phyloP scores from a whole-genome alignment of 2,888 invertebrate genomes.

The Amiota communis region DNA sequence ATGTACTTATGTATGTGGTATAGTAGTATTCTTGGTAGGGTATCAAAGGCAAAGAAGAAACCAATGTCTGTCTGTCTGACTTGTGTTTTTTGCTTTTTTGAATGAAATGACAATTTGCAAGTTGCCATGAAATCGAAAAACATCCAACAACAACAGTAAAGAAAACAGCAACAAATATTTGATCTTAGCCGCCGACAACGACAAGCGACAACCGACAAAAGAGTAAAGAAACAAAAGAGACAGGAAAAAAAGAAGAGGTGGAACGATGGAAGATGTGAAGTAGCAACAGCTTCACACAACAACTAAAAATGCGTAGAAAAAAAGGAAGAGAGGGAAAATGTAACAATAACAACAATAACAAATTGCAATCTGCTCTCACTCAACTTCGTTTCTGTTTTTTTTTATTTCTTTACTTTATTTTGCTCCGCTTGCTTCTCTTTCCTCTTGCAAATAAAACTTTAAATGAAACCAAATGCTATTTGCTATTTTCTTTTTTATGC shows the following conservation, averaged over 20 bases:
- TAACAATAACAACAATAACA: conserved; percentile 32
- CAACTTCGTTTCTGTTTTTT: too few species aligned
- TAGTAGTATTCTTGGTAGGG: not conserved
- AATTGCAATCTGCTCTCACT: not conserved
- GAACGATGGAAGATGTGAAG: not conserved
- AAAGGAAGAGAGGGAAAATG: not conserved
- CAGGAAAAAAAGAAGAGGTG: not conserved
- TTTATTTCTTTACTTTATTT: too few species aligned
- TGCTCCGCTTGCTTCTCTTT: conserved; percentile 23
- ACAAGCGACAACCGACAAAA: not conserved
- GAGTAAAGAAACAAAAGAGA: not conserved
- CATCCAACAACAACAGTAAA: too few species aligned
- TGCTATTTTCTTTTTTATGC: too few species aligned
- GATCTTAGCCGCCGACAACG: conserved; percentile 68
- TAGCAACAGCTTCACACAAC: not conserved
- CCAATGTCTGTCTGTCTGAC: conserved; percentile 31
- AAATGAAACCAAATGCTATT: conserved; percentile 71
- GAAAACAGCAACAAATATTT: conserved; percentile 54
- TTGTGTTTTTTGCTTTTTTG: conserved; percentile 30
- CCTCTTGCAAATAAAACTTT: conserved; percentile 37
- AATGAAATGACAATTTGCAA: conserved; percentile 66
- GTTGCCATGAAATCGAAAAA: conserved; percentile 66
- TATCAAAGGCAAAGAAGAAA: conserved; percentile 5
- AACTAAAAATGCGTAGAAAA: too few species aligned
- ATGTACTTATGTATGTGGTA: too few species aligned